phyloP scores from a whole-genome alignment of 2,888 invertebrate species.

The Phorcus lineatus region DNA sequence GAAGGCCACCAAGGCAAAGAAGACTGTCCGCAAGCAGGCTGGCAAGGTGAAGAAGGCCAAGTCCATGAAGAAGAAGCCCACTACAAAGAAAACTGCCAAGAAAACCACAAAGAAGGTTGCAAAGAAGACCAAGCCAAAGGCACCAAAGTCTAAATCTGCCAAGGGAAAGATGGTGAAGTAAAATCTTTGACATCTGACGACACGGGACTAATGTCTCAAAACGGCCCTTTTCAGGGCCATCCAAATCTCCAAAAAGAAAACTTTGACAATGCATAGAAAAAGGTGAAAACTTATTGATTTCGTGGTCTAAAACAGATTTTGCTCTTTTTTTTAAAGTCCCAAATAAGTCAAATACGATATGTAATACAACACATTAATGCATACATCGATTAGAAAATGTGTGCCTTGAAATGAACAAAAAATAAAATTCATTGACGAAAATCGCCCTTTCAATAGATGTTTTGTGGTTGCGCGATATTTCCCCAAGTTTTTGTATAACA shows the following conservation, averaged over 20 bases:
- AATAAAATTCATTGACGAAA: too few species aligned
- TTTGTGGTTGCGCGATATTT: too few species aligned
- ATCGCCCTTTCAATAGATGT: too few species aligned
- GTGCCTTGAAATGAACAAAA: too few species aligned
- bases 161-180: neutral
- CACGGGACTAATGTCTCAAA: neutral
- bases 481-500: too few species aligned
- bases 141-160: neutral
- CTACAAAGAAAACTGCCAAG: neutral
- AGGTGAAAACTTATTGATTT: too few species aligned
- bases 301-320: too few species aligned
- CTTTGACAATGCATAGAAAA: neutral
- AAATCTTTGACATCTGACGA: neutral
- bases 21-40: neutral
- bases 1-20: neutral
- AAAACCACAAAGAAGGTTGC: neutral
- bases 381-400: too few species aligned
- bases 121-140: neutral
- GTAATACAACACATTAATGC: too few species aligned
- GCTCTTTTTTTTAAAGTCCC: too few species aligned
- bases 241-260: neutral
- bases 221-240: slow-evolving; percentile 10
- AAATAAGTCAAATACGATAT: too few species aligned
- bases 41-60: neutral
- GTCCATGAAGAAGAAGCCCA: neutral